These are phyloP conservation scores for Mormoops blainvillei DNA, from an alignment of 2,113 vertebrate genomes.

Conservation along the genomic window DNA sequence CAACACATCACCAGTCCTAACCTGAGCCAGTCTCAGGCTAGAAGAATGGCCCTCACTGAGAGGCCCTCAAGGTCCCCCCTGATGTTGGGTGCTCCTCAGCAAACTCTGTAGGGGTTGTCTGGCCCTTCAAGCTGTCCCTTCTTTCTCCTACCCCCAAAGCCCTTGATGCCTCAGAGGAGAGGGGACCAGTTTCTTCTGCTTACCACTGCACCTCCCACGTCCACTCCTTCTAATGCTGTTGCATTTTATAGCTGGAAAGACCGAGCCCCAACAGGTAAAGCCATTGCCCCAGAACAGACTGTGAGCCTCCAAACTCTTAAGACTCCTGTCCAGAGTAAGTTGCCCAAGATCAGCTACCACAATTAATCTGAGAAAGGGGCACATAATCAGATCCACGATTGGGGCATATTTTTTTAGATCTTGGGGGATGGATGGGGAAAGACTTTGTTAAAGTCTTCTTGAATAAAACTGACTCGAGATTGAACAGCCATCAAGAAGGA, in stretches of 20 bases:
- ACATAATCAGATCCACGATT: background rate
- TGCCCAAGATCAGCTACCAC: background rate
- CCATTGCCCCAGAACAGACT: background rate
- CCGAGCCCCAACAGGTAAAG: background rate
- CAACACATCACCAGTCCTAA: background rate
- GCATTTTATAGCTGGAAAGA: background rate
- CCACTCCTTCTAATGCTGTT: background rate
- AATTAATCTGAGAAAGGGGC: background rate
- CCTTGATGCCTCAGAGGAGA: background rate
- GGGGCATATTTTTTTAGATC: background rate
- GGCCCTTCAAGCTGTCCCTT: background rate
- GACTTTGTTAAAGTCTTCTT: background rate
- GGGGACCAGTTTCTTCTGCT: background rate
- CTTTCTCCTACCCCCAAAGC: background rate
- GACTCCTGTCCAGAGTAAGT: background rate
- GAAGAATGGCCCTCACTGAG: background rate
- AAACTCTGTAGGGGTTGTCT: background rate
- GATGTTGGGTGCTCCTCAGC: background rate
- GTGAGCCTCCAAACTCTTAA: background rate
- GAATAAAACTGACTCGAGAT: background rate
- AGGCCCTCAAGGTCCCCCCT: background rate
- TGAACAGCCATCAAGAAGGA: background rate
- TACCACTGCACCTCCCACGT: accelerated
- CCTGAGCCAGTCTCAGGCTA: background rate
- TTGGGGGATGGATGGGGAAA: background rate